A percentile compares a stretch with the other conserved stretches of the same genome.
These are phyloP conservation scores for Eptatretus burgeri DNA, from an alignment of 2,113 vertebrate species.

Conservation along the genomic window DNA sequence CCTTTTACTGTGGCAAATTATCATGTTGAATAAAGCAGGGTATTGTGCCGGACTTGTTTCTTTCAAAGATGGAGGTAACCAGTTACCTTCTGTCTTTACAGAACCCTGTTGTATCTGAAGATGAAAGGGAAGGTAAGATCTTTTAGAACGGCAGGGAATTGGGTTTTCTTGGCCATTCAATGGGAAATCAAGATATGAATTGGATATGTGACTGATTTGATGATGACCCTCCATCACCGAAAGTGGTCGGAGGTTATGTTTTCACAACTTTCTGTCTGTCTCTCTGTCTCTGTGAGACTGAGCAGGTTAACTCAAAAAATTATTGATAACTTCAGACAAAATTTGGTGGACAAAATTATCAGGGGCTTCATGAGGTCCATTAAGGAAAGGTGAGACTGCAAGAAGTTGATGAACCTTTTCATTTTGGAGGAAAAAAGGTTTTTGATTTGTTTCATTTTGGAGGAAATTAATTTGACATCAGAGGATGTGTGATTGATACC, in stretches of 20 bases:
- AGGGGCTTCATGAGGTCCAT: too few relatives aligned
- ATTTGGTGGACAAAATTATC: too few relatives aligned
- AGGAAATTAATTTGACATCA: too few relatives aligned
- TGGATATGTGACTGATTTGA: neutral
- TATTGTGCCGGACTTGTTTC: neutral
- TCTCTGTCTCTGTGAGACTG: neutral
- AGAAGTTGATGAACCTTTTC: too few relatives aligned
- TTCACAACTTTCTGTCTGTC: neutral
- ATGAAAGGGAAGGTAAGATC: conserved; percentile 37
- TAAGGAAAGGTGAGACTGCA: too few relatives aligned
- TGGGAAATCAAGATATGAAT: neutral
- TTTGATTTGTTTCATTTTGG: too few relatives aligned
- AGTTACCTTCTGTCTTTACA: conserved; percentile 11
- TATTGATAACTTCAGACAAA: too few relatives aligned
- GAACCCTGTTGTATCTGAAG: conserved; percentile 54
- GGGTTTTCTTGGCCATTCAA: neutral
- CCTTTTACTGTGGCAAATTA: too few relatives aligned
- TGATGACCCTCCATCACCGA: too few relatives aligned
- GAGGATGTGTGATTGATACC: too few relatives aligned
- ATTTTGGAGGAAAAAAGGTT: too few relatives aligned
- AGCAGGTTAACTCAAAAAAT: conserved; percentile 8
- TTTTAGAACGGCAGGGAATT: neutral
- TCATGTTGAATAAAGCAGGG: too few relatives aligned
- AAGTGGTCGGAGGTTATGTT: neutral
- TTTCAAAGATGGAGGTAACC: neutral